phyloP scores from a whole-genome alignment of 2,113 vertebrate genomes.

The Falco punctatus region DNA sequence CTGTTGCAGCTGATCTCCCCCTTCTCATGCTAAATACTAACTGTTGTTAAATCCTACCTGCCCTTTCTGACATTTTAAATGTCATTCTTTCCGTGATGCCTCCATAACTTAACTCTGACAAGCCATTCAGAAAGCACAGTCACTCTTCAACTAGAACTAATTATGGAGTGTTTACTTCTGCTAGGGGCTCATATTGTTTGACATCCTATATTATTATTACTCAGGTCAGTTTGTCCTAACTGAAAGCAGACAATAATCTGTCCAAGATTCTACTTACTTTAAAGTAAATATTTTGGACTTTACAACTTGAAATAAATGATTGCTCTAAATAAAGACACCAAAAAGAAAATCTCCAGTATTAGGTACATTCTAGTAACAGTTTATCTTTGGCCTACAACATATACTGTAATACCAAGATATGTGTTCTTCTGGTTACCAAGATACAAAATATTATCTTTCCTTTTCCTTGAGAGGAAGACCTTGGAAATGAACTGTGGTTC shows the following conservation, averaged over 20 bases:
- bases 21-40: neutral
- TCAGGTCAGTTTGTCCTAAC: neutral
- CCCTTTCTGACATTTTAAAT: neutral
- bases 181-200: neutral
- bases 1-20: neutral
- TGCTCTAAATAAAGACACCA: neutral
- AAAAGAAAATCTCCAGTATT: neutral
- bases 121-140: neutral
- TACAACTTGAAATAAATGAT: neutral
- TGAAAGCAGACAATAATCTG: neutral
- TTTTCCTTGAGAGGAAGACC: neutral
- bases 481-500: neutral
- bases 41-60: neutral
- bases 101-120: neutral
- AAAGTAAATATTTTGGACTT: neutral
- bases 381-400: neutral
- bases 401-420: neutral
- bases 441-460: neutral
- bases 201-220: neutral
- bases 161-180: neutral
- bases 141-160: neutral
- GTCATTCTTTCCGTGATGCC: neutral
- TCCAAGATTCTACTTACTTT: neutral
- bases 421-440: neutral
- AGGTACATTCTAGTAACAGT: neutral